Evolutionary conservation across 2,113 vertebrate genomes (phyloP).

Genomic region (Proteles cristata): DNA sequence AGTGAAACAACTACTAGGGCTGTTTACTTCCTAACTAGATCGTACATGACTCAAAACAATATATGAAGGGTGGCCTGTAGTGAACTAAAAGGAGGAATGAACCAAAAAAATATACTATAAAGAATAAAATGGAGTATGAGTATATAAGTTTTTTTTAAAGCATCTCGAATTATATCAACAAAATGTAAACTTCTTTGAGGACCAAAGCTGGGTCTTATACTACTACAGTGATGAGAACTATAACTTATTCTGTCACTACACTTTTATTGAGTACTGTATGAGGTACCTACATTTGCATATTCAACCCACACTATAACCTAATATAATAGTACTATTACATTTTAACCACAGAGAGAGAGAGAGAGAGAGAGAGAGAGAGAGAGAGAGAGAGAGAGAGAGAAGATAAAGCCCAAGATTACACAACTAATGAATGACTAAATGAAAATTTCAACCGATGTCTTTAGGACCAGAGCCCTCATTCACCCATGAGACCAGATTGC

Average conservation of each 20-base stretch:
- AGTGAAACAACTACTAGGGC: neutral
- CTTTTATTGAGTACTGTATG: neutral
- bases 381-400: neutral
- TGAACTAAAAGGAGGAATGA: neutral
- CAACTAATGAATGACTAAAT: neutral
- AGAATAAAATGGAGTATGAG: neutral
- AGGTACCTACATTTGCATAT: slow-evolving; percentile 19
- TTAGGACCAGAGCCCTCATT: neutral
- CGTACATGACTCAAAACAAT: neutral
- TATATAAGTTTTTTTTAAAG: neutral
- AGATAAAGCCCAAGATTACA: neutral
- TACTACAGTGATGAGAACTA: neutral
- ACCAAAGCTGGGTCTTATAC: neutral
- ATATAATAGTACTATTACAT: neutral
- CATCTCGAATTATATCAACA: neutral
- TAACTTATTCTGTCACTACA: neutral
- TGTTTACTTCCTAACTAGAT: neutral
- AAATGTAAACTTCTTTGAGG: slow-evolving; percentile 10
- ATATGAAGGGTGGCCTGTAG: neutral
- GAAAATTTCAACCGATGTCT: neutral
- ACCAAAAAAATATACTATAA: neutral
- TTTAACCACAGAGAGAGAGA: neutral
- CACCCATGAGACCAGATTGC: neutral
- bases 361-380: too few species aligned
- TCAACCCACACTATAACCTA: neutral